A percentile compares a stretch with the other conserved stretches of the same genome.
Evolutionary conservation across 2,888 invertebrate species (phyloP).

Genomic region (Masnerella sp.): DNA sequence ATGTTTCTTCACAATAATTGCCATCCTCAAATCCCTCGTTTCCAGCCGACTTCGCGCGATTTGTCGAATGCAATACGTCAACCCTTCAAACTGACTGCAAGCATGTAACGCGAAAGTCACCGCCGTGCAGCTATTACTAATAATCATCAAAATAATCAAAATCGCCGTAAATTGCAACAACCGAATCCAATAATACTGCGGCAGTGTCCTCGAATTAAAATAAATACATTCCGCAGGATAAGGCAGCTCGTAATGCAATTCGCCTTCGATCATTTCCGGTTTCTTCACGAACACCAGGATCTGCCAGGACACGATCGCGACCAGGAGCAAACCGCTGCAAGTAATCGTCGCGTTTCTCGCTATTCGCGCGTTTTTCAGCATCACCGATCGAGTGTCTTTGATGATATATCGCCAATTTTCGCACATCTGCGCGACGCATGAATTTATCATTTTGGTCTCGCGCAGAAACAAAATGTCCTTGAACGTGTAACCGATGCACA

Average conservation of each 20-base stretch:
- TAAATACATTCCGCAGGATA: not conserved
- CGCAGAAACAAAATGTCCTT: not conserved
- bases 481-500: not conserved
- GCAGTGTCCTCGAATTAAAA: not conserved
- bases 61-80: too few relatives aligned
- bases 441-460: not conserved
- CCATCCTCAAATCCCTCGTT: too few relatives aligned
- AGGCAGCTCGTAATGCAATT: not conserved
- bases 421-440: conserved; percentile 9
- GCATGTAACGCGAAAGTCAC: conserved; percentile 8
- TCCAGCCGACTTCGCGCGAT: too few relatives aligned
- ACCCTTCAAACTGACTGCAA: conserved; percentile 8
- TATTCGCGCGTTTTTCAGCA: conserved; percentile 7
- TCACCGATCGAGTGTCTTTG: not conserved
- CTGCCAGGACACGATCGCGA: not conserved
- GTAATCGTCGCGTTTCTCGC: not conserved
- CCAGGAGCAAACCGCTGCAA: not conserved
- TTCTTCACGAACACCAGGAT: not conserved
- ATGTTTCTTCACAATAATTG: too few relatives aligned
- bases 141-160: not conserved
- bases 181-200: not conserved
- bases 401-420: conserved; percentile 3
- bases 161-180: conserved; percentile 1
- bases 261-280: not conserved
- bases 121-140: conserved; percentile 13